These are phyloP conservation scores for Ellobius talpinus DNA, from an alignment of 2,113 vertebrate genomes.

Conservation along the genomic window DNA sequence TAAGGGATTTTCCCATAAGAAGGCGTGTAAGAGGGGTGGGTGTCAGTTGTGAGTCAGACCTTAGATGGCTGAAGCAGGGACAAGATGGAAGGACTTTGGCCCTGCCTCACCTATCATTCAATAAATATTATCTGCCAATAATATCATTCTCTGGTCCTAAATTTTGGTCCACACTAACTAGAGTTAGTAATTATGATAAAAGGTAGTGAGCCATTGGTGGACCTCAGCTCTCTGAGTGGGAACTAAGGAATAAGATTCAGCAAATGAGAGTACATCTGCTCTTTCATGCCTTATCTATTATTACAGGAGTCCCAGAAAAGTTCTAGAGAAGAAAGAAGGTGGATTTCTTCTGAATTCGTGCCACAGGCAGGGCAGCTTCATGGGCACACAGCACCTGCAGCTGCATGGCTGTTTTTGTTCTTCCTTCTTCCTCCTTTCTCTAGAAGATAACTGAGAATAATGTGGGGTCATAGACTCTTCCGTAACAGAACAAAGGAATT, in stretches of 20 bases:
- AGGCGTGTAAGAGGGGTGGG: too few species aligned
- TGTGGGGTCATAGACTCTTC: neutral
- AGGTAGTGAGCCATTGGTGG: neutral
- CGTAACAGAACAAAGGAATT: neutral
- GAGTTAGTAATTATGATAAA: neutral
- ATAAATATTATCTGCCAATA: neutral
- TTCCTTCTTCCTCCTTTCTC: neutral
- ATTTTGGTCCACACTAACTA: neutral
- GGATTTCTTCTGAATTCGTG: neutral
- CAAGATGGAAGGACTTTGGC: neutral
- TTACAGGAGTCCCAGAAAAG: neutral
- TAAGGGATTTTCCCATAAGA: neutral
- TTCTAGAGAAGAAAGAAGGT: neutral
- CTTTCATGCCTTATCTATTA: neutral
- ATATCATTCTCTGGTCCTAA: constrained; percentile 5
- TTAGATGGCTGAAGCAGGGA: neutral
- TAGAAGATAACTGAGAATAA: neutral
- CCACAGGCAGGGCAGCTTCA: neutral
- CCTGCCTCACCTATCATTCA: neutral
- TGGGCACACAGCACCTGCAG: neutral
- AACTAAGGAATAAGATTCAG: neutral
- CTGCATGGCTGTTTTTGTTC: neutral
- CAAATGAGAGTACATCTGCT: neutral
- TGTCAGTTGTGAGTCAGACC: neutral
- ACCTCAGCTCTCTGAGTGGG: neutral